Conservation (phyloP, 2,113 vertebrate species). For the Urocynchramus pylzowi region DNA sequence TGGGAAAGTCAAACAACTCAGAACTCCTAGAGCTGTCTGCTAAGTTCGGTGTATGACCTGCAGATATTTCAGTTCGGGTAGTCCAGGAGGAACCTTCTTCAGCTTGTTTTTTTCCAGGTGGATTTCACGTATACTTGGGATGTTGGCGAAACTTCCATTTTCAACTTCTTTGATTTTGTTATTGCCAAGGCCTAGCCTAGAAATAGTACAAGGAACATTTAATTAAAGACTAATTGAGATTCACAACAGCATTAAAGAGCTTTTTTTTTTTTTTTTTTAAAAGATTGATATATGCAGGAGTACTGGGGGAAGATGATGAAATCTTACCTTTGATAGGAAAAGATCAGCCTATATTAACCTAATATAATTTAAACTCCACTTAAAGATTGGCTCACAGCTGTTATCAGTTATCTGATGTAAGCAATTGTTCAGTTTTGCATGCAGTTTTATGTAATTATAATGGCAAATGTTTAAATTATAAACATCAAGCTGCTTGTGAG, state of each 20-base stretch:
- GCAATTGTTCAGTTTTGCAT: neutral
- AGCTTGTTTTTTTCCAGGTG: constrained; percentile 93
- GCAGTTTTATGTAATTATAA: neutral
- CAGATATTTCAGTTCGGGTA: constrained; percentile 86
- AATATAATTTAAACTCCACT: neutral
- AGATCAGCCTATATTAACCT: neutral
- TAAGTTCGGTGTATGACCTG: constrained; percentile 76
- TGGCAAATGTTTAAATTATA: neutral
- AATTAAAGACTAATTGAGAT: neutral
- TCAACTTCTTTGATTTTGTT: constrained; percentile 93
- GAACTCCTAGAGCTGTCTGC: neutral
- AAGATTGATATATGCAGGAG: neutral
- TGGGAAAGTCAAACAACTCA: neutral
- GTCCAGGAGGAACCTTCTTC: constrained; percentile 86
- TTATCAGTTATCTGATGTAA: neutral
- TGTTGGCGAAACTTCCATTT: constrained; percentile 87
- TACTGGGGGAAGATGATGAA: neutral
- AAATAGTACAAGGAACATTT: constrained; percentile 25
- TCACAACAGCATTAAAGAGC: neutral
- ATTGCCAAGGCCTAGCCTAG: constrained; percentile 87
- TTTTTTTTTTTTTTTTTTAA: neutral
- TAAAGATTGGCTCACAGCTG: neutral
- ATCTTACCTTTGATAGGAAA: neutral
- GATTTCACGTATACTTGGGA: constrained; percentile 87
- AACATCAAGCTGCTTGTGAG: neutral